Percentiles rank a stretch among this genome's conserved stretches.
Evolutionary conservation across 2,113 vertebrate genomes (phyloP).

Genomic region (Neodontobutis hainanensis): DNA sequence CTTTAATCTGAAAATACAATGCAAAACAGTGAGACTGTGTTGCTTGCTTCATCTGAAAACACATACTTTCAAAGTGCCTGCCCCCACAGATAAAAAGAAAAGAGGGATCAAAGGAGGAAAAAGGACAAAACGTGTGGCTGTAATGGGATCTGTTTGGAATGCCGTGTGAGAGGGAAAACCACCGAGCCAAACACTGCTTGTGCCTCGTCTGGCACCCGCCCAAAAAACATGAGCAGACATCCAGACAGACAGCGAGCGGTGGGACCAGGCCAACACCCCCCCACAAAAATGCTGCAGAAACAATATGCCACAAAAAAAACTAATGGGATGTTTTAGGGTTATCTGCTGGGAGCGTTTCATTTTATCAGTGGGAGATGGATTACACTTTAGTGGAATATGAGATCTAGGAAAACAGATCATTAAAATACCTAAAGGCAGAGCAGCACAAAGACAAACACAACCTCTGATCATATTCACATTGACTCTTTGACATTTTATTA

Average conservation of each 20-base stretch:
- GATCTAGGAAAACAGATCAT: background rate
- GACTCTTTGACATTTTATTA: too few relatives aligned
- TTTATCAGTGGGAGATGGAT: conserved; percentile 25
- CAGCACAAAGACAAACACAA: background rate
- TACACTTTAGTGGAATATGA: conserved; percentile 1
- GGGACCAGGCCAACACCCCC: conserved; percentile 44
- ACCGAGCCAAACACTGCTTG: conserved; percentile 31
- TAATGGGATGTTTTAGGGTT: conserved; percentile 18
- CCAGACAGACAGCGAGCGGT: conserved; percentile 43
- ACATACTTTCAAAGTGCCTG: too few relatives aligned
- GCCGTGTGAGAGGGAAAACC: conserved; percentile 53
- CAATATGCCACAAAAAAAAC: conserved; percentile 1
- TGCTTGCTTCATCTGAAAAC: too few relatives aligned
- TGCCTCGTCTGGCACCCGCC: conserved; percentile 25
- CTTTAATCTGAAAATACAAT: too few relatives aligned
- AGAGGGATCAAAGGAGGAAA: conserved; percentile 1
- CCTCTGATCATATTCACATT: too few relatives aligned
- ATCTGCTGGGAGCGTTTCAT: conserved; percentile 19
- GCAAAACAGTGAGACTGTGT: too few relatives aligned
- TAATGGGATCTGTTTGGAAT: conserved; percentile 70
- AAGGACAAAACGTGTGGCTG: conserved; percentile 45
- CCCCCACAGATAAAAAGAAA: conserved; percentile 17
- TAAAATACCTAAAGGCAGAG: conserved; percentile 7
- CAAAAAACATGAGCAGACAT: conserved; percentile 36
- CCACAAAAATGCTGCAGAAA: conserved; percentile 10